A percentile compares a stretch with the other conserved stretches of the same genome.
Evolutionary conservation across 2,888 invertebrate species (phyloP).

Genomic region (Polydrusus pterygomalis): DNA sequence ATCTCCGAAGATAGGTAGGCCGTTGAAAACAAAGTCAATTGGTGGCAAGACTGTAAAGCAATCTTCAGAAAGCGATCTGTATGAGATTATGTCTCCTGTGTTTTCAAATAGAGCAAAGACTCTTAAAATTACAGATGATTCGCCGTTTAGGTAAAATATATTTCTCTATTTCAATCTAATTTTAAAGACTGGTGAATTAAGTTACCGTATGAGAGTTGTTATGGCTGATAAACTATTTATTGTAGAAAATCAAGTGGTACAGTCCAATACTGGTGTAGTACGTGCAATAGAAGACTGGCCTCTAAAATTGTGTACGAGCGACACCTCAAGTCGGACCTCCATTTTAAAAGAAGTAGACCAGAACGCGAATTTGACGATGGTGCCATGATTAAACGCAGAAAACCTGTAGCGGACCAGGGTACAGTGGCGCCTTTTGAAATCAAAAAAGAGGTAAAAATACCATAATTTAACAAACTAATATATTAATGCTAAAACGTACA

Average conservation of each 20-base stretch:
- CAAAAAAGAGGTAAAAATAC: constrained; percentile 16
- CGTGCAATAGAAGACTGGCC: constrained; percentile 85
- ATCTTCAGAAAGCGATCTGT: background rate
- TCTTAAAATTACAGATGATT: constrained; percentile 46
- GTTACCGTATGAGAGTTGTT: no score
- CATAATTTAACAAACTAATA: background rate
- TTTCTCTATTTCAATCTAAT: background rate
- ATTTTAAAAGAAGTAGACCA: constrained; percentile 79
- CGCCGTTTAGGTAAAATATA: constrained; percentile 63
- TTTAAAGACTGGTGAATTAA: no score
- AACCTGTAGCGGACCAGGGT: constrained; percentile 58
- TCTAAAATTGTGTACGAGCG: constrained; percentile 84
- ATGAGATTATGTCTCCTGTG: constrained; percentile 7
- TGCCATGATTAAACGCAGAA: constrained; percentile 58
- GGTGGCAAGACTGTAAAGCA: background rate
- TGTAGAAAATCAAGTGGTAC: constrained; percentile 64
- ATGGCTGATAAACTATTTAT: background rate
- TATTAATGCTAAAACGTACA: constrained; percentile 1
- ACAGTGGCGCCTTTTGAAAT: background rate
- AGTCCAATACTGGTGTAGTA: constrained; percentile 86
- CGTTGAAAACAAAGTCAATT: background rate
- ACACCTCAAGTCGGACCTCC: constrained; percentile 84
- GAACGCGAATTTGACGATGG: constrained; percentile 80
- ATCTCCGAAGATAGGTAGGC: background rate
- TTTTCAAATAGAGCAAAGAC: constrained; percentile 20